Evolutionary conservation across 1,140 invertebrate species (phyloP), one percentile per base, ranked within the genome.

Genomic region (Cyclargus thomasi): DNA sequence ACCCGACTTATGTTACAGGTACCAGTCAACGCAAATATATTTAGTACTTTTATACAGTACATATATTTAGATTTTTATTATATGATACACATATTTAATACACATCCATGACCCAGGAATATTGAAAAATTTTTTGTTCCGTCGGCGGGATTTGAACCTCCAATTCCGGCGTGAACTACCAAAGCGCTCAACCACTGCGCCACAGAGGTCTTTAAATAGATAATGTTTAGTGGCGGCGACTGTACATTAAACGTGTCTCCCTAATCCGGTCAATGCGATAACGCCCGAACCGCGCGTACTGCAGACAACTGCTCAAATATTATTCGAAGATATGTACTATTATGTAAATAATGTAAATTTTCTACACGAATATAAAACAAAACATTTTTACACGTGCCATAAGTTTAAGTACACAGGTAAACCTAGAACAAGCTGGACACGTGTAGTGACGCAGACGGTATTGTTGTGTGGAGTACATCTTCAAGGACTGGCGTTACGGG

Each of bases 281-380:
- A 3, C 39, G 11, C 39, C 39, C 39, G 39, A 47, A 47, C 11
- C 14, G 39, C 14, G 2, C 14, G 11, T 47, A 47, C 39, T 14
- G 39, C 5, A 47, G 5, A 59, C 55, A 59, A 59, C 20, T 59
- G 55, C 14, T 59, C 20, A 59, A 59, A 59, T 59, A 59, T 59
- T 59, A 11, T 59, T 18, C 18, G 17, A 59, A 59, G 5, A 29
- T 20, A 59, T 59, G 55, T 20, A 21, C 11, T 59, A 11, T 59
- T 55, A 20, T 20, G 55, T 20, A 11, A 59, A 59, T 59, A 59
- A 20, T 21, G 55, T 29, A 29, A 29, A 29, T 29, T 47, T 47
- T 47, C 2, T 16, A 16, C 18, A 21, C 55, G 20, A 20, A 59
- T 10, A 11, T 59, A 8, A 59, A 20, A 59, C 55, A 59, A 59